Percentiles rank a stretch among this genome's conserved stretches.
Conservation (phyloP, 2,888 invertebrate genomes). For the Nyleta sp. region DNA sequence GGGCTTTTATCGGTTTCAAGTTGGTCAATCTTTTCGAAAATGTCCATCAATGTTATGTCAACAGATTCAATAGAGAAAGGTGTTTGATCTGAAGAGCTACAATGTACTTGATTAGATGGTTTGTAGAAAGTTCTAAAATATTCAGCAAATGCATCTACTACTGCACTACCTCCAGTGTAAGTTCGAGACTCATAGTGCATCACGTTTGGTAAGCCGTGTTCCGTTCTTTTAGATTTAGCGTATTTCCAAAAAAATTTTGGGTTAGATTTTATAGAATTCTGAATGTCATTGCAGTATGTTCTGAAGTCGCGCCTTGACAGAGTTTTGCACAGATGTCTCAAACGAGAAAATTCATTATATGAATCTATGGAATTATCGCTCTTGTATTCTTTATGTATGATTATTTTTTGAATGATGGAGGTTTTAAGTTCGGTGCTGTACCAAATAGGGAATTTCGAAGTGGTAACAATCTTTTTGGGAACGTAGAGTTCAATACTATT, state of each 20-base stretch:
- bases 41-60: not conserved
- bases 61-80: not conserved
- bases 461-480: not conserved
- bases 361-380: not conserved
- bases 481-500: not conserved
- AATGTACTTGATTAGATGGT: not conserved
- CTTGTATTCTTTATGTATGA: not conserved
- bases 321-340: not conserved
- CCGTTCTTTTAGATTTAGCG: constrained; percentile 2
- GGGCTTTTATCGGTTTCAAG: not conserved
- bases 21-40: not conserved
- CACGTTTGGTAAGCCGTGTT: not conserved
- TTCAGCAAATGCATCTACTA: constrained; percentile 8
- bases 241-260: constrained; percentile 20
- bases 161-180: not conserved
- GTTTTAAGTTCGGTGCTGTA: not conserved
- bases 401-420: not conserved
- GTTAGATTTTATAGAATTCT: not conserved
- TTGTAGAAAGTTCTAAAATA: constrained; percentile 10
- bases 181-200: not conserved
- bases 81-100: not conserved
- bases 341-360: not conserved
- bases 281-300: not conserved
- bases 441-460: not conserved
- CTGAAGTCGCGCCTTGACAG: not conserved